phyloP scores from a whole-genome alignment of 30 jellyfish, hydroid and myxozoan genomes.

The Sanderia malayensis region DNA sequence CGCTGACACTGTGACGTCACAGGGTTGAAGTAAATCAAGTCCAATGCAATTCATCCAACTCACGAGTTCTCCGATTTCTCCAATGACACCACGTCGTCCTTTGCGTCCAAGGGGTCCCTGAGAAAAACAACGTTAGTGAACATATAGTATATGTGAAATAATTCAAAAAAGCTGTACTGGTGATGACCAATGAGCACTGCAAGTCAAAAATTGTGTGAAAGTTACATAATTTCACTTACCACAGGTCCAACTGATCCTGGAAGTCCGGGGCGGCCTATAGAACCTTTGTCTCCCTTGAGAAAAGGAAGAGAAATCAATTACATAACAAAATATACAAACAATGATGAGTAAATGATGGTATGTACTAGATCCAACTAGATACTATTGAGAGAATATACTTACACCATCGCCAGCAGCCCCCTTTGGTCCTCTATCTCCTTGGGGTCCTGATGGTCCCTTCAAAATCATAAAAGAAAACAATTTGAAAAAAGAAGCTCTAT shows the following conservation, averaged over 20 bases:
- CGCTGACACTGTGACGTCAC: too few relatives aligned
- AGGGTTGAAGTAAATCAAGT: background rate
- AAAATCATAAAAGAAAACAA: too few relatives aligned
- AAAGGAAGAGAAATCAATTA: too few relatives aligned
- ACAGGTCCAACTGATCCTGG: conserved; percentile 70
- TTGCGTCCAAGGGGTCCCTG: conserved; percentile 51
- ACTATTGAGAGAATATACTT: conserved; percentile 5
- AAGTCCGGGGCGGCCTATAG: conserved; percentile 87
- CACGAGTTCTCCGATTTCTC: conserved; percentile 69
- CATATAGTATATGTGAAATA: too few relatives aligned
- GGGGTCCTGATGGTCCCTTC: conserved; percentile 81
- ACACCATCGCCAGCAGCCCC: conserved; percentile 84
- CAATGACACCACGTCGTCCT: conserved; percentile 52
- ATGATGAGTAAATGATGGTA: too few relatives aligned
- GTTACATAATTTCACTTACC: conserved; percentile 1
- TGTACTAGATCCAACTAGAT: too few relatives aligned
- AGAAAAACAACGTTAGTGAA: background rate
- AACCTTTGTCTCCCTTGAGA: conserved; percentile 84
- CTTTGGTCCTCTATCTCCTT: conserved; percentile 77
- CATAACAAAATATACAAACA: too few relatives aligned
- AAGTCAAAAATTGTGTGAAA: background rate
- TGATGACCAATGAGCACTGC: background rate
- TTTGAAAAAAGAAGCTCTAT: too few relatives aligned
- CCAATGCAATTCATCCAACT: background rate
- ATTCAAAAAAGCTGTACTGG: too few relatives aligned